Evolutionary conservation across 2,888 invertebrate species (phyloP).

Genomic region (Notodonta dromedarius): DNA sequence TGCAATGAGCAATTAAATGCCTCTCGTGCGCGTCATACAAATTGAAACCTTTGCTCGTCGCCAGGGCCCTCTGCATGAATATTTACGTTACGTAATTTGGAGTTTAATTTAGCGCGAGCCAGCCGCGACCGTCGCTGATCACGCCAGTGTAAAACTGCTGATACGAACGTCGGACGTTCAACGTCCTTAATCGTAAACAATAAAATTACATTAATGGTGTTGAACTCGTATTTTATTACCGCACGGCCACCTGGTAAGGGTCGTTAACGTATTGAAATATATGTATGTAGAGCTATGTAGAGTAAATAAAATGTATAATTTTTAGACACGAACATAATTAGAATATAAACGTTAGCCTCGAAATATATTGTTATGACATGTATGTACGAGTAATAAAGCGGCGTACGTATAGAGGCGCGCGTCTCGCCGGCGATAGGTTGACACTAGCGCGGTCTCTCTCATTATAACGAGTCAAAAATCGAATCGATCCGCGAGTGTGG

Average conservation of each 20-base stretch:
- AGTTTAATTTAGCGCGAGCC: slow-evolving; percentile 14
- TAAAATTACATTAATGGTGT: slow-evolving; percentile 8
- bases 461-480: slow-evolving; percentile 31
- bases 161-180: too few relatives aligned
- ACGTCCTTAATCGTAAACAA: slow-evolving; percentile 6
- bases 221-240: slow-evolving; percentile 13
- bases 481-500: slow-evolving; percentile 24
- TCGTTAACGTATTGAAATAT: slow-evolving; percentile 9
- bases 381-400: slow-evolving; percentile 10
- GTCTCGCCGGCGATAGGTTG: slow-evolving; percentile 19
- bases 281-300: slow-evolving; percentile 15
- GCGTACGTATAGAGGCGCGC: slow-evolving; percentile 5
- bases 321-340: slow-evolving; percentile 20
- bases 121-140: background rate
- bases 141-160: slow-evolving; percentile 5
- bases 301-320: slow-evolving; percentile 21
- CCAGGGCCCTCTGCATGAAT: slow-evolving; percentile 23
- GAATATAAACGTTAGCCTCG: slow-evolving; percentile 31
- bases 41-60: slow-evolving; percentile 27
- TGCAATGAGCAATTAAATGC: slow-evolving; percentile 21
- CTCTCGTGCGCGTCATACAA: slow-evolving; percentile 22
- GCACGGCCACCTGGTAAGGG: slow-evolving; percentile 1
- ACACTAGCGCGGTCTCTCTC: slow-evolving; percentile 16
- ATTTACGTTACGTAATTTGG: slow-evolving; percentile 30
- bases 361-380: slow-evolving; percentile 30